Percentiles rank a stretch among this genome's conserved stretches.
Evolutionary conservation across 2,888 invertebrate species (phyloP).

Genomic region (Ephialtes manifestator): DNA sequence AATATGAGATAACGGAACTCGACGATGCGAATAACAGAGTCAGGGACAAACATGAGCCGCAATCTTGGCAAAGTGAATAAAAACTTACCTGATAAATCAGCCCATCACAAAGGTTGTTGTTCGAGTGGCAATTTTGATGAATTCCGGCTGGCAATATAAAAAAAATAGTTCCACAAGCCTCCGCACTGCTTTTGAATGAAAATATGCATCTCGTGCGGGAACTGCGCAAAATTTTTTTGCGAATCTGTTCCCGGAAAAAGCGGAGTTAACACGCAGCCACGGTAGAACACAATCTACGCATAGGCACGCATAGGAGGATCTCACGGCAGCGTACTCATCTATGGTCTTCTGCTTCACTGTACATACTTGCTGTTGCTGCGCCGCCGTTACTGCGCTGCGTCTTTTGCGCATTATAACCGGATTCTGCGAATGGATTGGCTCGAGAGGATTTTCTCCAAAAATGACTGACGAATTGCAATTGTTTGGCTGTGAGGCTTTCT

Average conservation of each 20-base stretch:
- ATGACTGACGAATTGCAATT: background rate
- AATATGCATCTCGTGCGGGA: slow-evolving; percentile 60
- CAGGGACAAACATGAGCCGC: background rate
- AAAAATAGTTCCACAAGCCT: slow-evolving; percentile 47
- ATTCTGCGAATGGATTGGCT: background rate
- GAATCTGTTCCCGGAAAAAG: background rate
- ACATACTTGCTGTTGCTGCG: background rate
- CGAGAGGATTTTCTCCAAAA: background rate
- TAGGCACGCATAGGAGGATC: slow-evolving; percentile 1
- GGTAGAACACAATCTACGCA: background rate
- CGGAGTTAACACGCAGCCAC: background rate
- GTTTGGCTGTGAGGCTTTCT: too few relatives aligned
- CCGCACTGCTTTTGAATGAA: slow-evolving; percentile 48
- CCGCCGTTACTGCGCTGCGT: background rate
- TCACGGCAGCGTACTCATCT: slow-evolving; percentile 40
- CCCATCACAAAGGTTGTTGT: slow-evolving; percentile 55
- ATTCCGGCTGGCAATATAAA: slow-evolving; percentile 35
- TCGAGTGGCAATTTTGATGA: slow-evolving; percentile 42
- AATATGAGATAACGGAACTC: slow-evolving; percentile 28
- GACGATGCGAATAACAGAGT: slow-evolving; percentile 5
- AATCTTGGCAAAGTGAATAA: background rate
- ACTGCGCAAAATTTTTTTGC: slow-evolving; percentile 7
- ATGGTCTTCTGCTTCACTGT: slow-evolving; percentile 20
- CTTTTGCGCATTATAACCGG: slow-evolving; percentile 18
- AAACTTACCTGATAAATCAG: slow-evolving; percentile 54